phyloP scores from a whole-genome alignment of 2,113 vertebrate genomes.

The Mohoua ochrocephala region DNA sequence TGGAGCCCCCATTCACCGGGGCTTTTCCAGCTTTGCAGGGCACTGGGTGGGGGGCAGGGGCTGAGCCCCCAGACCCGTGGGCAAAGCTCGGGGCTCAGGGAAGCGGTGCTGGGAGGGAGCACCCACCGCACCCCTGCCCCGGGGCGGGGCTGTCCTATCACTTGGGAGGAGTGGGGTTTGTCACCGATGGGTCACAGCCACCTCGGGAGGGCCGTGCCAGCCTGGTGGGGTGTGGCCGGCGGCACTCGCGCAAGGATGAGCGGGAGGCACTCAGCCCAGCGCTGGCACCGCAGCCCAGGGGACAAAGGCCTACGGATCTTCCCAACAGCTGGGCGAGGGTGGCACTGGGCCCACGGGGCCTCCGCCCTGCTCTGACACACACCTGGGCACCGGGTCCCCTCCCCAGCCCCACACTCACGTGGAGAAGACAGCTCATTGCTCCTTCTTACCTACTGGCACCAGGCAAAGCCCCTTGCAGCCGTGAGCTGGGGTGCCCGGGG shows the following conservation, averaged over 20 bases:
- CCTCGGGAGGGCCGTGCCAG: neutral
- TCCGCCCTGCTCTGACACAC: neutral
- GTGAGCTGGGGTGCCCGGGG: accelerated
- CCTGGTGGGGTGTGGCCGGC: neutral
- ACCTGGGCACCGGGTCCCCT: neutral
- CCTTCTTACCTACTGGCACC: accelerated
- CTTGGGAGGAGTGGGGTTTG: neutral
- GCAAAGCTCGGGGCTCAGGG: neutral
- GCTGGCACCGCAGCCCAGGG: neutral
- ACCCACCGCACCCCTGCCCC: accelerated
- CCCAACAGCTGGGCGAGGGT: neutral
- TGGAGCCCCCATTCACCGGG: neutral
- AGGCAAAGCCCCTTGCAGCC: neutral
- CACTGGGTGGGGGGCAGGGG: accelerated
- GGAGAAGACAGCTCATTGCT: neutral
- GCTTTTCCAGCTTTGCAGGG: neutral
- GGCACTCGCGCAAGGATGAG: accelerated
- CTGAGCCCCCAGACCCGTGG: neutral
- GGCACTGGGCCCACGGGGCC: neutral
- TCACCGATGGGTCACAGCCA: neutral
- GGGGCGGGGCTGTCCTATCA: neutral
- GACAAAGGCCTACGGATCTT: neutral
- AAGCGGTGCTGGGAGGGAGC: neutral
- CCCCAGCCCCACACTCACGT: neutral
- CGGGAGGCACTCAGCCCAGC: neutral